Conservation (phyloP, 2,888 invertebrate genomes). For the Subacronicta megacephala region DNA sequence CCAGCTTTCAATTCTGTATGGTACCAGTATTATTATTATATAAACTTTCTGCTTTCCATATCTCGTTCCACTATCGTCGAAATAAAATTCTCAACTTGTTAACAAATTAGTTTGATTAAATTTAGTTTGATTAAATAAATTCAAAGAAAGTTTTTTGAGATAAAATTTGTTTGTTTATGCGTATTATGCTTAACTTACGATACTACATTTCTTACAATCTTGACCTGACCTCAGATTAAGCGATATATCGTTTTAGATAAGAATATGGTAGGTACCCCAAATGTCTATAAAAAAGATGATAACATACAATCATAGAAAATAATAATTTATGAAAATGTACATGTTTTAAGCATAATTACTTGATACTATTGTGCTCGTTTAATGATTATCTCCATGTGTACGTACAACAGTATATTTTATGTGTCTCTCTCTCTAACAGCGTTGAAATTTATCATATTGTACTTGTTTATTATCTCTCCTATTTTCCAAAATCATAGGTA, state of each 20-base stretch:
- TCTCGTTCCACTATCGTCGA: constrained; percentile 23
- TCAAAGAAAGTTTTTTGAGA: constrained; percentile 43
- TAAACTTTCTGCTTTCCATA: constrained; percentile 8
- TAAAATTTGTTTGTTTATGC: constrained; percentile 28
- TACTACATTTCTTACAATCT: constrained; percentile 10
- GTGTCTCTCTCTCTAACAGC: no score
- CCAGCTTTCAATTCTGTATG: no score
- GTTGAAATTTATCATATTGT: no score
- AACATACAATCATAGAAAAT: no score
- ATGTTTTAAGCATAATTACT: no score
- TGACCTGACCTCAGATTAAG: constrained; percentile 3
- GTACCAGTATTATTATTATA: neutral
- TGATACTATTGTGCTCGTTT: no score
- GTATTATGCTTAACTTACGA: constrained; percentile 12
- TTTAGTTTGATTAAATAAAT: constrained; percentile 39
- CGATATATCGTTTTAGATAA: neutral
- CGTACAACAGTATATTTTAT: no score
- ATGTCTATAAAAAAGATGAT: no score
- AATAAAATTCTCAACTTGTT: constrained; percentile 54
- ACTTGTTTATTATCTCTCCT: no score
- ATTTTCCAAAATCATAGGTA: neutral
- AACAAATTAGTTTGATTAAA: constrained; percentile 36
- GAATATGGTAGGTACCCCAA: neutral
- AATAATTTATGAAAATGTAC: no score
- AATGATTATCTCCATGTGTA: no score